Conservation (phyloP, 2,797 vertebrate species). For the Hyperoplus immaculatus region DNA sequence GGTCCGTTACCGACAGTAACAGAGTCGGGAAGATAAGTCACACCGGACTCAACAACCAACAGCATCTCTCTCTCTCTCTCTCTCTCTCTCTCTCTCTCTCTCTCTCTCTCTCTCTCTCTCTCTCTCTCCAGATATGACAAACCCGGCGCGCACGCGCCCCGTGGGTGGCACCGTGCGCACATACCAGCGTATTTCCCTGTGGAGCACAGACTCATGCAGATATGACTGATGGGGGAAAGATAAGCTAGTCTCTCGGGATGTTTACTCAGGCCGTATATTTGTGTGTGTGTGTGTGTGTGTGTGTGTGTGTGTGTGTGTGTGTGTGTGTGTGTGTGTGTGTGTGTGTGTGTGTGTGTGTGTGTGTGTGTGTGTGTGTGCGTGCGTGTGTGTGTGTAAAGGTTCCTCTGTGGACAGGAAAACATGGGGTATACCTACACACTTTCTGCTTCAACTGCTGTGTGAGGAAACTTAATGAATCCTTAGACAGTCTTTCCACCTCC, state of each 20-base stretch:
- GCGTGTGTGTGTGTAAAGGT: not conserved
- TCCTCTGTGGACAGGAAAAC: conserved; percentile 11
- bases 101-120: conserved; percentile 36
- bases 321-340: conserved; percentile 11
- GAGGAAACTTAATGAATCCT: conserved; percentile 54
- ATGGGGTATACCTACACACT: conserved; percentile 33
- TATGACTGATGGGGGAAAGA: conserved; percentile 32
- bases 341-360: not conserved
- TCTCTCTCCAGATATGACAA: conserved; percentile 66
- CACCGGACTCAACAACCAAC: conserved; percentile 54
- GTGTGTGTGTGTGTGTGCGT: not conserved
- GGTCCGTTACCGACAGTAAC: conserved; percentile 66
- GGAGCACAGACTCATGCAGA: conserved; percentile 62
- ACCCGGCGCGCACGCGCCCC: conserved; percentile 60
- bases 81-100: conserved; percentile 38
- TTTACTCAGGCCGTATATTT: conserved; percentile 43
- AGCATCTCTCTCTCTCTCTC: conserved; percentile 38
- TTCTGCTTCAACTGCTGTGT: conserved; percentile 26
- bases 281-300: conserved; percentile 13
- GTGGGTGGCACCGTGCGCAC: conserved; percentile 76
- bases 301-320: conserved; percentile 10
- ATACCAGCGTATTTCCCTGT: conserved; percentile 67
- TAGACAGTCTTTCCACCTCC: conserved; percentile 22
- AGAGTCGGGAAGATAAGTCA: conserved; percentile 70
- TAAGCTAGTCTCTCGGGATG: conserved; percentile 44